phyloP scores from a whole-genome alignment of 2,888 invertebrate species.

The Fissipunctia ypsillon region DNA sequence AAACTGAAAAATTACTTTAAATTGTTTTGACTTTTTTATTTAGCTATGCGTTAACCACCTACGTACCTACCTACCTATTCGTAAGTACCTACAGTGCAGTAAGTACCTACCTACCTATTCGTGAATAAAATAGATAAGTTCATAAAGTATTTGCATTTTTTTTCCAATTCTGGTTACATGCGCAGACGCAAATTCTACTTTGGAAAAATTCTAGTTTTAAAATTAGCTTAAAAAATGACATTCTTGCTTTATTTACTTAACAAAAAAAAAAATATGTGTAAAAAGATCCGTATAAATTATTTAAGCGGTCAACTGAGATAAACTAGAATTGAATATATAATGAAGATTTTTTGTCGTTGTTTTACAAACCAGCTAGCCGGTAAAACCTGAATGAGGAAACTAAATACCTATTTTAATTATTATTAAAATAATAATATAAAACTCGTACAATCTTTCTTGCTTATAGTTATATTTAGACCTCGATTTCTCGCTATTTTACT shows the following conservation, averaged over 20 bases:
- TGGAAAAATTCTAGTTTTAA: too few relatives aligned
- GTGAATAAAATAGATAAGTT: too few relatives aligned
- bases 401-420: constrained; percentile 8
- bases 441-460: neutral
- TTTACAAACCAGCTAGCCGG: neutral
- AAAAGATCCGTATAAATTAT: constrained; percentile 11
- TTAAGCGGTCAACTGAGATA: constrained; percentile 15
- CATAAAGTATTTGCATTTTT: neutral
- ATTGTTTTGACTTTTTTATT: too few relatives aligned
- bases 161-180: neutral
- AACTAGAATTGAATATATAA: constrained; percentile 6
- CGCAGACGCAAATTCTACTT: neutral
- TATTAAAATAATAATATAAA: neutral
- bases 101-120: too few relatives aligned
- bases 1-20: neutral
- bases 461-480: too few relatives aligned
- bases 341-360: constrained; percentile 3
- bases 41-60: too few relatives aligned
- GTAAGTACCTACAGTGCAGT: too few relatives aligned
- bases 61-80: too few relatives aligned
- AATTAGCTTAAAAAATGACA: neutral
- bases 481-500: too few relatives aligned
- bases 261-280: neutral
- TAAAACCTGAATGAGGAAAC: constrained; percentile 42
- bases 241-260: neutral